Evolutionary conservation across 2,888 invertebrate genomes (phyloP).

Genomic region (Catocala sponsa): DNA sequence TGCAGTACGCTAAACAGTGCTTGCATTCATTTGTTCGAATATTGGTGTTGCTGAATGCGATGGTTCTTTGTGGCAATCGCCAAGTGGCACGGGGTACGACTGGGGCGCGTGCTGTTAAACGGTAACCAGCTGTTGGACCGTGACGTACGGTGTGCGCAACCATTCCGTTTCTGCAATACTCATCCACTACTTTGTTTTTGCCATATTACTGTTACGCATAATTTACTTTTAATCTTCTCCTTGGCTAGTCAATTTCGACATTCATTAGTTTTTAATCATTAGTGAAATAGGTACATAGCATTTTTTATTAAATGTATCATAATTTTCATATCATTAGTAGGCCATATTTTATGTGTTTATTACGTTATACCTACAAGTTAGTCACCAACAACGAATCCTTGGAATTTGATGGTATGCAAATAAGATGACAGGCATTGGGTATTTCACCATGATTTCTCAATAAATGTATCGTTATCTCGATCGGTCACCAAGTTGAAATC

Average conservation of each 20-base stretch:
- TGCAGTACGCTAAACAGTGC: background rate
- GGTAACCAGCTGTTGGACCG: conserved; percentile 75
- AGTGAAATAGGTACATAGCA: background rate
- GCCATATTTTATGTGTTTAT: background rate
- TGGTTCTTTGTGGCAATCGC: conserved; percentile 54
- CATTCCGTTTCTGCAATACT: conserved; percentile 72
- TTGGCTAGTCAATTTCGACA: conserved; percentile 23
- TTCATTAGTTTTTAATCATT: conserved; percentile 7
- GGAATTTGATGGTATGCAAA: background rate
- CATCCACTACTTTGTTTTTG: conserved; percentile 56
- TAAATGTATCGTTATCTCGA: background rate
- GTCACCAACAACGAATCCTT: background rate
- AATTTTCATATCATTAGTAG: background rate
- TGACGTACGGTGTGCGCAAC: conserved; percentile 72
- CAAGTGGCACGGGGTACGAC: conserved; percentile 53
- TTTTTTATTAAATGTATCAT: background rate
- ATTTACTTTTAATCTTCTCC: conserved; percentile 26
- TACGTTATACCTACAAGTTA: background rate
- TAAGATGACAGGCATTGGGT: background rate
- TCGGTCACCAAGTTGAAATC: background rate
- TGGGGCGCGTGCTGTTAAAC: conserved; percentile 66
- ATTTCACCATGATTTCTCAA: conserved; percentile 10
- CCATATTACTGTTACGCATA: conserved; percentile 57
- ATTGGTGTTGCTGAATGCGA: conserved; percentile 11
- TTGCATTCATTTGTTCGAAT: conserved; percentile 20